Conservation (phyloP, 2,888 invertebrate genomes). For the Cepaea hortensis region DNA sequence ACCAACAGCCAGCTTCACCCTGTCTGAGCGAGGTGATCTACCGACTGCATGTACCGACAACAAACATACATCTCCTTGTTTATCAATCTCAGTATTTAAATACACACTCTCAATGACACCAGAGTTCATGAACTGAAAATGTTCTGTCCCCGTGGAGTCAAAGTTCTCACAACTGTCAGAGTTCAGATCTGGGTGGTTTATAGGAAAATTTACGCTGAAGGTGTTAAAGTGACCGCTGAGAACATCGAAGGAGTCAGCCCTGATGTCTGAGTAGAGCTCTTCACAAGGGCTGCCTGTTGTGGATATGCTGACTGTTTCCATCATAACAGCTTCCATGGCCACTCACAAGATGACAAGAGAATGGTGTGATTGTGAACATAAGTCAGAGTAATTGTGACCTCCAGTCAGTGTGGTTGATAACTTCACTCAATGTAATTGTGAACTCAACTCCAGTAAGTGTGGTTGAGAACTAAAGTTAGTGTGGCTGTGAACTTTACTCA, state of each 20-base stretch:
- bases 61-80: neutral
- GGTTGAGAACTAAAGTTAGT: too few species aligned
- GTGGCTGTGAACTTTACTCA: too few species aligned
- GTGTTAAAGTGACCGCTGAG: neutral
- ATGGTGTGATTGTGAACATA: neutral
- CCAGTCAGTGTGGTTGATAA: neutral
- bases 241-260: conserved; percentile 1
- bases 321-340: neutral
- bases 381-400: neutral
- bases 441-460: too few species aligned
- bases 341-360: neutral
- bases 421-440: too few species aligned
- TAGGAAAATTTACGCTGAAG: neutral
- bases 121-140: neutral
- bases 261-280: conserved; percentile 2
- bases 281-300: neutral
- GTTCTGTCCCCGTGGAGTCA: neutral
- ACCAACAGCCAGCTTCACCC: neutral
- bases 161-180: neutral
- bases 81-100: neutral
- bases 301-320: neutral
- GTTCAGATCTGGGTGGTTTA: neutral
- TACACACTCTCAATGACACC: neutral
- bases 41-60: neutral
- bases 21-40: too few species aligned